These are phyloP conservation scores for Gallinago nigripennis DNA, from an alignment of 2,797 vertebrate species.

Conservation along the genomic window DNA sequence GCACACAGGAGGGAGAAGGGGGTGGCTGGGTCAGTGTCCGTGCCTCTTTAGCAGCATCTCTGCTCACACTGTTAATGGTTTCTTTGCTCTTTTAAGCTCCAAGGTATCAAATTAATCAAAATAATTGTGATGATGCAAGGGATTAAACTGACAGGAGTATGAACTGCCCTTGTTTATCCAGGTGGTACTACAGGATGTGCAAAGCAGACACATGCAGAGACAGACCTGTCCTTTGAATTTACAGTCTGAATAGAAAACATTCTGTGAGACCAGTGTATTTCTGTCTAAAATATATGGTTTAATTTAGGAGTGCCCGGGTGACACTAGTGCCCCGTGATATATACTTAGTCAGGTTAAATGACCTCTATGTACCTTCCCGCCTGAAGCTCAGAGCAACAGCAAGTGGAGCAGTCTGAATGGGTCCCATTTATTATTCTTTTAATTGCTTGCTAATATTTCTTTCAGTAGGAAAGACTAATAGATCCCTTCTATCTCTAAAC, in stretches of 20 bases:
- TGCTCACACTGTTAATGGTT: background rate
- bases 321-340: background rate
- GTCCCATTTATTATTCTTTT: constrained; percentile 35
- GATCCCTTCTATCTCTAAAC: background rate
- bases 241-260: background rate
- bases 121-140: background rate
- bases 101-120: background rate
- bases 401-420: background rate
- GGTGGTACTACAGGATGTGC: background rate
- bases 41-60: background rate
- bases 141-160: background rate
- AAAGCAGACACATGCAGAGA: background rate
- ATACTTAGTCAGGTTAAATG: constrained; percentile 2
- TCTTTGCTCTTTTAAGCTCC: background rate
- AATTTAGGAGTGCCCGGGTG: background rate
- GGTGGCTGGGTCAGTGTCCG: background rate
- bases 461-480: background rate
- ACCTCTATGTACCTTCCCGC: background rate
- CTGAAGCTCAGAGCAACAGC: background rate
- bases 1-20: accelerated
- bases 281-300: constrained; percentile 16
- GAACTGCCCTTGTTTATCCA: background rate
- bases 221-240: constrained; percentile 7
- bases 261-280: background rate
- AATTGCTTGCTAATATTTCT: constrained; percentile 41